Evolutionary conservation across 2,888 invertebrate species (phyloP).

Genomic region (Strigamia transsilvanica): DNA sequence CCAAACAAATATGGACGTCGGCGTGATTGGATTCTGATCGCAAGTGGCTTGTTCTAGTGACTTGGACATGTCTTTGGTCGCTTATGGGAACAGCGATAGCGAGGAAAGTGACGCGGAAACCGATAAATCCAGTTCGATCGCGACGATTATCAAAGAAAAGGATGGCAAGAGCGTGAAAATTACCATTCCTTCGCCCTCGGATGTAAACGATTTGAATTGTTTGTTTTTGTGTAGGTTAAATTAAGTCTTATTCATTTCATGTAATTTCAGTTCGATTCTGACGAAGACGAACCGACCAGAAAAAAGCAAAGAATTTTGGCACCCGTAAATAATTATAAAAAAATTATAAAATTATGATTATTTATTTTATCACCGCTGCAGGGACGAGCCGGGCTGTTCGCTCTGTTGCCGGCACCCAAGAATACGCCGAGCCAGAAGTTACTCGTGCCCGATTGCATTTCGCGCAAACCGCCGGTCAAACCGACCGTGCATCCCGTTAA

Average conservation of each 20-base stretch:
- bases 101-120: neutral
- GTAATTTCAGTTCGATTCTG: neutral
- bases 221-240: neutral
- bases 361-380: neutral
- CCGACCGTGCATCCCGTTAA: neutral
- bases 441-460: neutral
- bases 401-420: slow-evolving; percentile 18
- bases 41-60: too few relatives aligned
- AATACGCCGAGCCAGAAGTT: slow-evolving; percentile 5
- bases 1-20: neutral
- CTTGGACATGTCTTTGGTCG: slow-evolving; percentile 48
- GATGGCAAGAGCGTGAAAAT: neutral
- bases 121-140: neutral
- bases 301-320: neutral
- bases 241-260: neutral
- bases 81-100: slow-evolving; percentile 29
- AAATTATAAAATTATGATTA: neutral
- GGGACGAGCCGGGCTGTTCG: slow-evolving; percentile 33
- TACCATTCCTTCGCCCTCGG: neutral
- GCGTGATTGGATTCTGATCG: neutral
- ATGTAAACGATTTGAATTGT: neutral
- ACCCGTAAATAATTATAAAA: neutral
- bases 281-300: neutral
- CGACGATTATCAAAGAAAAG: neutral
- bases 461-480: neutral